These are phyloP conservation scores for Amiota communis DNA, from an alignment of 2,888 invertebrate genomes.

Conservation along the genomic window DNA sequence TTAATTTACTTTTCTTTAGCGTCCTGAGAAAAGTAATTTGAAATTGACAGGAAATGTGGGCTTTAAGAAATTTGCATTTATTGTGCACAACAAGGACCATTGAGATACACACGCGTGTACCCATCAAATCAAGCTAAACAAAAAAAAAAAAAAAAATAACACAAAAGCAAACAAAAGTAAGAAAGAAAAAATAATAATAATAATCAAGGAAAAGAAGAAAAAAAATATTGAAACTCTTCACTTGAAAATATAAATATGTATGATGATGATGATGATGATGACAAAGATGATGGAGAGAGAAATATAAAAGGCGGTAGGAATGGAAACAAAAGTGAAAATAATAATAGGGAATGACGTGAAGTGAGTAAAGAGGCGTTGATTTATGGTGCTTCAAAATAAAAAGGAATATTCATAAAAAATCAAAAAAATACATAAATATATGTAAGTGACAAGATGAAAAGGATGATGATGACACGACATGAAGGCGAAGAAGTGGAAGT, in stretches of 20 bases:
- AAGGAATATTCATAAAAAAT: slow-evolving; percentile 29
- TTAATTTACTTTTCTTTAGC: background rate
- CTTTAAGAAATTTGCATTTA: slow-evolving; percentile 17
- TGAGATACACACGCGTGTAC: background rate
- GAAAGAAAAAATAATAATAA: slow-evolving; percentile 9
- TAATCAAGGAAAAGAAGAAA: slow-evolving; percentile 10
- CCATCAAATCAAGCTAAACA: background rate
- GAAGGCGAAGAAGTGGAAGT: background rate
- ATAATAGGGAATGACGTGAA: background rate
- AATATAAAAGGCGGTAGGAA: background rate
- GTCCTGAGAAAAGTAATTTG: background rate
- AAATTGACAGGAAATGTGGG: slow-evolving; percentile 14
- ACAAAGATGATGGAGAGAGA: background rate
- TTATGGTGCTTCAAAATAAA: slow-evolving; percentile 25
- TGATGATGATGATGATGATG: background rate
- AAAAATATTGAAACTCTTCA: slow-evolving; percentile 8
- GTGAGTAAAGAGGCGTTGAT: slow-evolving; percentile 4
- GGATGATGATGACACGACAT: background rate
- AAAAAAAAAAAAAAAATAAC: slow-evolving; percentile 5
- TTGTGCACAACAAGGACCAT: slow-evolving; percentile 1
- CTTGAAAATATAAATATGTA: slow-evolving; percentile 8
- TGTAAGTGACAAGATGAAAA: slow-evolving; percentile 2
- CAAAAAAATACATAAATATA: background rate
- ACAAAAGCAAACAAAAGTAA: slow-evolving; percentile 13
- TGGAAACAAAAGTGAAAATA: slow-evolving; percentile 1